Evolutionary conservation across 2,113 vertebrate genomes (phyloP).

Genomic region (Grantiella picta): DNA sequence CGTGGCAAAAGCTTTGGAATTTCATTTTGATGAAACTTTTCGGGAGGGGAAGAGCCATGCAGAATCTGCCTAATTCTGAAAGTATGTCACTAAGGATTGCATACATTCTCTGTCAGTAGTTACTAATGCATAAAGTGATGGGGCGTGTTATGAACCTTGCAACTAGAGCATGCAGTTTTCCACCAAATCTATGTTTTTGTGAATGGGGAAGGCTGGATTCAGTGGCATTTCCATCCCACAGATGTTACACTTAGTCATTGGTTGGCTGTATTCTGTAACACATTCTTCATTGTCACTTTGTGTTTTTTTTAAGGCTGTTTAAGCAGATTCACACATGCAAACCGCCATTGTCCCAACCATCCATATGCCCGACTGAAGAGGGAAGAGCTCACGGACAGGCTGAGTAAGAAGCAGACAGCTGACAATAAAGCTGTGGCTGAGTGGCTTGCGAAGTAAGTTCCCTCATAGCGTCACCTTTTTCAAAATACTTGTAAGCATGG

Average conservation of each 20-base stretch:
- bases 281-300: neutral
- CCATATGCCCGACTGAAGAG: conserved; percentile 92
- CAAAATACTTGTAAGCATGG: neutral
- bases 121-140: neutral
- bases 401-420: conserved; percentile 81
- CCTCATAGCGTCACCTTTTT: neutral
- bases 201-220: neutral
- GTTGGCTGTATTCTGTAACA: neutral
- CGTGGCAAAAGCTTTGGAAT: neutral
- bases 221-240: neutral
- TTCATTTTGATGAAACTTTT: neutral
- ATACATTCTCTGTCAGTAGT: neutral
- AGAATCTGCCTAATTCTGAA: neutral
- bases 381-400: conserved; percentile 83
- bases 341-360: conserved; percentile 95
- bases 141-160: accelerated
- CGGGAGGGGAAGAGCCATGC: neutral
- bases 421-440: conserved; percentile 96
- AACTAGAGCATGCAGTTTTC: neutral
- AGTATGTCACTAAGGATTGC: neutral
- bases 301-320: conserved; percentile 81
- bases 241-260: neutral
- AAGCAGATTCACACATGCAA: conserved; percentile 96
- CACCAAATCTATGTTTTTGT: neutral
- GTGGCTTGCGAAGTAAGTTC: conserved; percentile 92